Evolutionary conservation across 2,888 invertebrate species (phyloP), one percentile per base, ranked within the genome.

Genomic region (Cheilosia vernalis): DNA sequence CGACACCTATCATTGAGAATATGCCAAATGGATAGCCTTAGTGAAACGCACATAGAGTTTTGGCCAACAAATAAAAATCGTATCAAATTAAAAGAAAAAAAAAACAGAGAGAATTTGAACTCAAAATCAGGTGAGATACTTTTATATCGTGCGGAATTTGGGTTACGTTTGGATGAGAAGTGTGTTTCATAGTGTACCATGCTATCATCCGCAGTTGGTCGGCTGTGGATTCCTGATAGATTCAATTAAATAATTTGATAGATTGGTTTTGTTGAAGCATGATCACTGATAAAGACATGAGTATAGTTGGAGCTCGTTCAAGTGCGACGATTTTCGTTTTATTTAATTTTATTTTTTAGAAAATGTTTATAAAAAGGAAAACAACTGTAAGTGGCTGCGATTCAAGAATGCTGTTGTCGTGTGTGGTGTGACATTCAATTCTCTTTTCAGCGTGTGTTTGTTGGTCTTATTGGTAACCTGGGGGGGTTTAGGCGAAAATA

Each of bases 381-480:
- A 44, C 15, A 40, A 24, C 60, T 30, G 61, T 33, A 61, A 73
- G 67, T 83, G 83, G 83, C 83, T 78, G 44, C n/a, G 63, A 72
- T 73, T 83, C 83, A 83, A 83, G 83, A 83, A 83, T 83, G 78
- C 78, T 73, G 83, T 83, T 78, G 78, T 73, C 78, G 78, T 83
- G 51, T 67, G 67, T 77, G 40, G 73, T 73, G 78, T 83, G 83
- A 83, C 83, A 83, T 83, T 83, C 78, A 83, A 67, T 73, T 83
- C 58, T 53, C 24, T 82, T 67, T 40, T 66, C 15, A 13, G 37
- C 27, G 1, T 44, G 49, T 67, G 33, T 42, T 55, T 42, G 15
- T 64, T 66, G 17, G 55, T 61, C 49, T 58, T 49, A 24, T 64
- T 64, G 30, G 37, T 64, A 15, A 24, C 42, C 40, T 24, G 63